These are phyloP conservation scores for Anadara kagoshimensis DNA, from an alignment of 1,140 invertebrate genomes.

Conservation along the genomic window DNA sequence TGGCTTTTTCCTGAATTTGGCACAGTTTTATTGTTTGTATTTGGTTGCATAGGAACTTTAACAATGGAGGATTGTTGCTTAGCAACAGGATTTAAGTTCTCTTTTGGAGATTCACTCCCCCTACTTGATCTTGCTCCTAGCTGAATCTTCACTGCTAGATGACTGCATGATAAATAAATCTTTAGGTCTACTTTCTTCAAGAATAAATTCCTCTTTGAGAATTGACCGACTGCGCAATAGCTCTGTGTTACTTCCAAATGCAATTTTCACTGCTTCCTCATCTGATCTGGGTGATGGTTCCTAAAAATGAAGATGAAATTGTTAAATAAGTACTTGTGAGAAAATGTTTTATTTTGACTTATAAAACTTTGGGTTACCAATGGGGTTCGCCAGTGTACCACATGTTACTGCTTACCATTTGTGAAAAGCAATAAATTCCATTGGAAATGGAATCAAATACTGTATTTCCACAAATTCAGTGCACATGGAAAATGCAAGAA, in stretches of 20 bases:
- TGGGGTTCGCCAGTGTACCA: too few species aligned
- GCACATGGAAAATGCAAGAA: too few species aligned
- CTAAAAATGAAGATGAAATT: conserved; percentile 29
- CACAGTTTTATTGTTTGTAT: too few species aligned
- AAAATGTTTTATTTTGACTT: too few species aligned
- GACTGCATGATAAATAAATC: conserved; percentile 49
- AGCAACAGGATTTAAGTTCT: conserved; percentile 14
- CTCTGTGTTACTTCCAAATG: conserved; percentile 36
- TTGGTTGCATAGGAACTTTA: too few species aligned
- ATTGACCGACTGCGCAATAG: conserved; percentile 56
- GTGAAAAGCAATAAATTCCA: too few species aligned
- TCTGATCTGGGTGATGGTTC: conserved; percentile 58
- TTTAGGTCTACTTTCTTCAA: conserved; percentile 66
- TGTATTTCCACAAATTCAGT: too few species aligned
- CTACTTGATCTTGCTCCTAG: conserved; percentile 19
- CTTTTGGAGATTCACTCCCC: conserved; percentile 18
- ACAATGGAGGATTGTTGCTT: conserved; percentile 4
- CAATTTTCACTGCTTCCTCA: conserved; percentile 47
- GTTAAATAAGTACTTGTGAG: background rate
- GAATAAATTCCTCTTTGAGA: conserved; percentile 65
- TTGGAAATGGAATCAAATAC: too few species aligned
- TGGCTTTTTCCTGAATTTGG: too few species aligned
- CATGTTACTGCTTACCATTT: too few species aligned
- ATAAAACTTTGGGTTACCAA: too few species aligned
- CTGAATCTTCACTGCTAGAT: conserved; percentile 48